Conservation (phyloP, 1,140 invertebrate genomes). For the Popillia japonica region DNA sequence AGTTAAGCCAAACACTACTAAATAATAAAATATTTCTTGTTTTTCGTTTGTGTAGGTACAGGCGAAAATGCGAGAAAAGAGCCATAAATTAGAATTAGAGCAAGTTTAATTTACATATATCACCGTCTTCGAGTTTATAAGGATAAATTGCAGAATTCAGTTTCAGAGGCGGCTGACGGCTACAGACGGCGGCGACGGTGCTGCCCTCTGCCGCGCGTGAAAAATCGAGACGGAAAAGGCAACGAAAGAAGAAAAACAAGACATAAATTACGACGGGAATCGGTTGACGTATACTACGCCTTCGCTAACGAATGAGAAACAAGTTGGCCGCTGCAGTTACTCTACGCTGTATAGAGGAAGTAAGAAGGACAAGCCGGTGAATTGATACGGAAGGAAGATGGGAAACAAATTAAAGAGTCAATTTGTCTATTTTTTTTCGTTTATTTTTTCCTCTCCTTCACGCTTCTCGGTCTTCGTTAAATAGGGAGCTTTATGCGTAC, state of each 20-base stretch:
- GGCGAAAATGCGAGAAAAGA: neutral
- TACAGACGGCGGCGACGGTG: neutral
- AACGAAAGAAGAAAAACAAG: conserved; percentile 15
- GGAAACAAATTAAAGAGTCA: neutral
- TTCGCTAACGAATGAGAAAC: neutral
- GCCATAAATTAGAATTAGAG: conserved; percentile 10
- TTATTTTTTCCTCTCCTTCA: neutral
- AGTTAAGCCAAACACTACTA: too few species aligned
- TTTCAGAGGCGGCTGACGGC: neutral
- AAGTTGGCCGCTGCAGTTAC: neutral
- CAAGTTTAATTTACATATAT: conserved; percentile 7
- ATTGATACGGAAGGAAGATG: conserved; percentile 14
- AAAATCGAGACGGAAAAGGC: conserved; percentile 10
- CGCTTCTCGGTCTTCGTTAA: neutral
- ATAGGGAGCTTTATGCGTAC: too few species aligned
- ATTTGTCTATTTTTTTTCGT: neutral
- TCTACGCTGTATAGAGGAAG: neutral
- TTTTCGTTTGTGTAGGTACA: neutral
- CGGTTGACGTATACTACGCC: conserved; percentile 4
- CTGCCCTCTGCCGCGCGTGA: neutral
- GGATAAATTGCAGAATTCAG: neutral
- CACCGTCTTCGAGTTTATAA: conserved; percentile 14
- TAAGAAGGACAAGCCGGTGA: neutral
- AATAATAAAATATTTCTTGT: too few species aligned
- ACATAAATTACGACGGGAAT: neutral